A percentile compares a stretch with the other conserved stretches of the same genome.
These are phyloP conservation scores for Schizaphis graminum DNA, from an alignment of 2,888 invertebrate species.

Conservation along the genomic window DNA sequence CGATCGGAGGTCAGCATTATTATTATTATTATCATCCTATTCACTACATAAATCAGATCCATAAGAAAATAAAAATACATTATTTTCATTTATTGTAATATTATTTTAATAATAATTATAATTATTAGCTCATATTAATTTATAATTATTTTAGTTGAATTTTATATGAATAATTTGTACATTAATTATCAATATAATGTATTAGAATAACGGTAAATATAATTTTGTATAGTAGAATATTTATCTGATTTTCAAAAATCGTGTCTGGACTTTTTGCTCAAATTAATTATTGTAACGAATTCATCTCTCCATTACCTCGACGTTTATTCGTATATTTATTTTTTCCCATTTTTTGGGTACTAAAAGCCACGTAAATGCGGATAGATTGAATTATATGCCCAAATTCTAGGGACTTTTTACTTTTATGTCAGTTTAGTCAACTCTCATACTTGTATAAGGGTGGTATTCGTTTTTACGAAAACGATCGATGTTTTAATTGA, in stretches of 20 bases:
- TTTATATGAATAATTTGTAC: neutral
- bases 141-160: neutral
- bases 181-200: neutral
- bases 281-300: neutral
- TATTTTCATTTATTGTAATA: neutral
- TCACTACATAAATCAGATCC: too few species aligned
- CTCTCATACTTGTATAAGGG: neutral
- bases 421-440: neutral
- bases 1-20: conserved; percentile 23
- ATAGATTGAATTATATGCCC: neutral
- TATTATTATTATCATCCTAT: neutral
- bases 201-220: neutral
- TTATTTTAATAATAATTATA: neutral
- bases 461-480: neutral
- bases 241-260: neutral
- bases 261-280: neutral
- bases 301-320: too few species aligned
- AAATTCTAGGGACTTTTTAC: neutral
- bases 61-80: neutral
- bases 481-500: neutral
- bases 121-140: too few species aligned
- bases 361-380: neutral
- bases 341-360: neutral
- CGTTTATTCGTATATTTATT: neutral
- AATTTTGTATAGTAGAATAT: neutral